Conservation (phyloP, 2,113 vertebrate genomes). For the Pleuronectes platessa region DNA sequence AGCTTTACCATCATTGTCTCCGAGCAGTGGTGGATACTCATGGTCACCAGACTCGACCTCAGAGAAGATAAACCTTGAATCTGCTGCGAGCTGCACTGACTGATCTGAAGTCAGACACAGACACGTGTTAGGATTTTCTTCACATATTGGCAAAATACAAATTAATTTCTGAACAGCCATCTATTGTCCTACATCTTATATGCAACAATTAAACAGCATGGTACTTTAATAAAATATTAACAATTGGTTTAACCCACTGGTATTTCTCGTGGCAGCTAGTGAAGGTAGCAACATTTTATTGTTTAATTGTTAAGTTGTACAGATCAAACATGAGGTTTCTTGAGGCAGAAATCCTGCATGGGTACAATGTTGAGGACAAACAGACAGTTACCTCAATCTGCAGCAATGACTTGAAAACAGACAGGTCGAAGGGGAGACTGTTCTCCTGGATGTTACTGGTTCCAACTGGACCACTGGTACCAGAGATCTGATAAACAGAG, state of each 20-base stretch:
- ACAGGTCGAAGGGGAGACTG: conserved; percentile 91
- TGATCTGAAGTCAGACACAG: conserved; percentile 83
- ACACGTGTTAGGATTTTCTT: neutral
- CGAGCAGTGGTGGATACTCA: conserved; percentile 88
- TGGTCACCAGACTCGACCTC: conserved; percentile 87
- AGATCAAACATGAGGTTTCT: neutral
- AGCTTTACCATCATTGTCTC: conserved; percentile 89
- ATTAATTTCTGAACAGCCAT: too few species aligned
- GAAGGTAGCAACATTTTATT: too few species aligned
- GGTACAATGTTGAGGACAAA: neutral
- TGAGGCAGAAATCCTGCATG: neutral
- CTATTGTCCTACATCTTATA: too few species aligned
- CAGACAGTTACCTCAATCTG: conserved; percentile 90
- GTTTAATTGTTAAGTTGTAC: neutral
- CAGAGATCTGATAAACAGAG: conserved; percentile 83
- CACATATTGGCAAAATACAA: too few species aligned
- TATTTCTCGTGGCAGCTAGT: too few species aligned
- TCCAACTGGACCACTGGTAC: conserved; percentile 88
- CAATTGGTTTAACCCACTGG: too few species aligned
- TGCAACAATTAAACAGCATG: too few species aligned
- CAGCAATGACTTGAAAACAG: conserved; percentile 94
- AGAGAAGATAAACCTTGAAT: conserved; percentile 89
- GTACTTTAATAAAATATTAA: too few species aligned
- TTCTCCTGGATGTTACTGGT: conserved; percentile 95
- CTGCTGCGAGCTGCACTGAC: conserved; percentile 88